Percentiles rank a stretch among this genome's conserved stretches.
phyloP scores from a whole-genome alignment of 2,113 vertebrate species.

The Nothobranchius furzeri region DNA sequence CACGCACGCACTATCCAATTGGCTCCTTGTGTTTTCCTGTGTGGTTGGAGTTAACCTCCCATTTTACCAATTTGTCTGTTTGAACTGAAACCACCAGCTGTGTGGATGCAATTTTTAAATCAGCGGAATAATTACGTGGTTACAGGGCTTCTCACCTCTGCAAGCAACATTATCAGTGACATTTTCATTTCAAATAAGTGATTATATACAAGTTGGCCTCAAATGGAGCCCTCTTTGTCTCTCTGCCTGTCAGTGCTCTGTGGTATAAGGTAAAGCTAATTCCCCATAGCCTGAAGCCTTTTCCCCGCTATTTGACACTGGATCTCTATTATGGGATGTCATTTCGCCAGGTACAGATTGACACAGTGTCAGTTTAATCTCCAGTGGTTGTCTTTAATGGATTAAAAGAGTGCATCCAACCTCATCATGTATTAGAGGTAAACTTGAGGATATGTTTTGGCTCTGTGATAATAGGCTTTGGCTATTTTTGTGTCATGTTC shows the following conservation, averaged over 20 bases:
- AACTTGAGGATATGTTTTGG: conserved; percentile 50
- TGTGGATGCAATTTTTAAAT: conserved; percentile 68
- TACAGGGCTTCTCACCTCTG: conserved; percentile 54
- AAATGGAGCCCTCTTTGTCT: conserved; percentile 19
- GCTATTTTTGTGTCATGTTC: conserved; percentile 59
- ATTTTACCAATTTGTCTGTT: conserved; percentile 56
- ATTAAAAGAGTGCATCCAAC: conserved; percentile 42
- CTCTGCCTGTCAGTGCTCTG: conserved; percentile 12
- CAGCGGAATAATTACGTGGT: conserved; percentile 63
- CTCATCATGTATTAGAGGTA: conserved; percentile 45
- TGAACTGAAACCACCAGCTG: conserved; percentile 54
- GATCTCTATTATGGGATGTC: conserved; percentile 53
- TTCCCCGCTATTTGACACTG: conserved; percentile 43
- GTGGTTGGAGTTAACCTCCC: conserved; percentile 61
- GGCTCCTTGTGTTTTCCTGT: conserved; percentile 52
- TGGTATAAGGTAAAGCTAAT: conserved; percentile 38
- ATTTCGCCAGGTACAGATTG: conserved; percentile 66
- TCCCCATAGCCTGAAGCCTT: conserved; percentile 32
- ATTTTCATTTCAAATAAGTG: conserved; percentile 60
- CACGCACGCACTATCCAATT: conserved; percentile 35
- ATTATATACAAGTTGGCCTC: conserved; percentile 48
- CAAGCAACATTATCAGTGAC: conserved; percentile 59
- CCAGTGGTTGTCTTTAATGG: conserved; percentile 41
- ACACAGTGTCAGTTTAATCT: conserved; percentile 60
- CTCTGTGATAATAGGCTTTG: conserved; percentile 37